These are phyloP conservation scores for Linurgus olivaceus DNA, from an alignment of 2,797 vertebrate species.

Conservation along the genomic window DNA sequence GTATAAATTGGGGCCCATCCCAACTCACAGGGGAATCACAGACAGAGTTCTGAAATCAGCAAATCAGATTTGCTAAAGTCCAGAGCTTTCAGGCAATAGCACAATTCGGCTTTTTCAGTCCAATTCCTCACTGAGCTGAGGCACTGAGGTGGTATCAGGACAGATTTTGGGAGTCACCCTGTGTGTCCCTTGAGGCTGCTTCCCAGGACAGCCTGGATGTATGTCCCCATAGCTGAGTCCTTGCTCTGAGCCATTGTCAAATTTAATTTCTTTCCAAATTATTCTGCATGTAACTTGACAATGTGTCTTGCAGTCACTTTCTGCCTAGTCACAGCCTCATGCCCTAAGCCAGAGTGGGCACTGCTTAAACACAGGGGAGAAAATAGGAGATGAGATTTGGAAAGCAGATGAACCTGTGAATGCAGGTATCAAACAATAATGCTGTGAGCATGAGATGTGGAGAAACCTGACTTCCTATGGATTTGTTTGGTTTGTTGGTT, in stretches of 20 bases:
- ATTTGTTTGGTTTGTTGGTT: background rate
- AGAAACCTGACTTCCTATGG: background rate
- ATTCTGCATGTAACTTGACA: background rate
- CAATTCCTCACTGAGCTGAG: background rate
- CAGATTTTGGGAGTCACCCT: background rate
- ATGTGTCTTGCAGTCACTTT: background rate
- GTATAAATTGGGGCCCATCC: rapidly evolving
- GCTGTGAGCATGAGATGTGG: background rate
- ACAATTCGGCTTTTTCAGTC: background rate
- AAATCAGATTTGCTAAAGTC: background rate
- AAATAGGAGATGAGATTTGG: background rate
- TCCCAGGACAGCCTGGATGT: background rate
- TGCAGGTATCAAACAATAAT: background rate
- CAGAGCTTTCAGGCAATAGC: background rate
- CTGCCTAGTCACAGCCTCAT: background rate
- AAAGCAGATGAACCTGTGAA: background rate
- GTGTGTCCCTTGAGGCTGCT: background rate
- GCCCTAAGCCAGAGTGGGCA: background rate
- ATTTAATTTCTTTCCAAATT: background rate
- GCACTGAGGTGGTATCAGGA: background rate
- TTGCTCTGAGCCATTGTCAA: background rate
- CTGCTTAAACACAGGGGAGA: background rate
- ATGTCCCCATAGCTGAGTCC: background rate
- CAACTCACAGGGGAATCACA: rapidly evolving
- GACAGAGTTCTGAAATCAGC: background rate